Evolutionary conservation across 2,797 vertebrate species (phyloP).

Genomic region (Syndactyla subalaris): DNA sequence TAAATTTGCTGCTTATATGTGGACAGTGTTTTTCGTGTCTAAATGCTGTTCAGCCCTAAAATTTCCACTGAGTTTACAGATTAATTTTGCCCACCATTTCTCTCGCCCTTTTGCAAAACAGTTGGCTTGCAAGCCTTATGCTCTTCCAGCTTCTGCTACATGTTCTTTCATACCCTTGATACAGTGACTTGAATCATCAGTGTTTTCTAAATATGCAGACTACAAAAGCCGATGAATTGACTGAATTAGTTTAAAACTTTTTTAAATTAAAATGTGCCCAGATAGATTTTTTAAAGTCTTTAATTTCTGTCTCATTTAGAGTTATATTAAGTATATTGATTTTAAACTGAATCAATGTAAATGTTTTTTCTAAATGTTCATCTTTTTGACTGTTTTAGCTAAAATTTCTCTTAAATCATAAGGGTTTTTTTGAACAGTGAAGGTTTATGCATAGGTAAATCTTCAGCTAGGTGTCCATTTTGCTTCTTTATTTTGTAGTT

Average conservation of each 20-base stretch:
- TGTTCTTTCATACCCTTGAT: background rate
- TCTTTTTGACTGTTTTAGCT: background rate
- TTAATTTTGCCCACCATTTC: background rate
- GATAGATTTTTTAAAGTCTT: background rate
- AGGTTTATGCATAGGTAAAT: background rate
- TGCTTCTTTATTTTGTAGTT: background rate
- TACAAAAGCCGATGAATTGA: background rate
- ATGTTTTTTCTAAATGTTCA: background rate
- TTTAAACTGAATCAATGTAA: constrained; percentile 27
- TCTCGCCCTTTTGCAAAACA: background rate
- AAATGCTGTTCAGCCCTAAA: background rate
- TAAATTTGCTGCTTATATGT: background rate
- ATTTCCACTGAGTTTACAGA: background rate
- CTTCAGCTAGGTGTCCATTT: background rate
- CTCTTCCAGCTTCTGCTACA: background rate
- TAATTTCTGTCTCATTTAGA: background rate
- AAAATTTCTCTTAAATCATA: background rate
- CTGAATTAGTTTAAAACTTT: constrained; percentile 17
- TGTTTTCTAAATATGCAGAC: background rate
- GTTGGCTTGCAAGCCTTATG: background rate
- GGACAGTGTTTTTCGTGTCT: background rate
- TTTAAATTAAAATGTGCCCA: constrained; percentile 32
- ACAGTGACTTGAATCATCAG: background rate
- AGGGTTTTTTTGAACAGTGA: background rate
- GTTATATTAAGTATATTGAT: constrained; percentile 25